Percentiles rank a stretch among this genome's conserved stretches.
These are phyloP conservation scores for Schrankia costaestrigalis DNA, from an alignment of 2,888 invertebrate genomes.

Conservation along the genomic window DNA sequence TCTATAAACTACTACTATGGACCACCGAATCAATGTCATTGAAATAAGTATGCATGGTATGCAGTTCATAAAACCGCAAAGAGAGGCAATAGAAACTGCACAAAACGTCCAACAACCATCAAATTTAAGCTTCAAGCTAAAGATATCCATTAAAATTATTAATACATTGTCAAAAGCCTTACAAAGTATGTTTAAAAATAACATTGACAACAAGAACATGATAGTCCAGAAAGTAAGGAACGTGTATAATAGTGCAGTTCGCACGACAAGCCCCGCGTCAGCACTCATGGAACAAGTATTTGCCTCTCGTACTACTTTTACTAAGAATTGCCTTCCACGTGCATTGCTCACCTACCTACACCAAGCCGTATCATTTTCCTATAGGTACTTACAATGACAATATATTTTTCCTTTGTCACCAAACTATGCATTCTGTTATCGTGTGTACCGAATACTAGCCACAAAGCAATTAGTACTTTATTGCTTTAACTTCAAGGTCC, in stretches of 20 bases:
- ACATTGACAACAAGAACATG: conserved; percentile 44
- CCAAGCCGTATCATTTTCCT: conserved; percentile 58
- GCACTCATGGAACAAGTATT: conserved; percentile 39
- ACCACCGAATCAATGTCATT: no score
- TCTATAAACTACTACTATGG: no score
- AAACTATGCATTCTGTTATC: conserved; percentile 38
- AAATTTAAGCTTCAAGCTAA: no score
- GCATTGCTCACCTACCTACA: conserved; percentile 33
- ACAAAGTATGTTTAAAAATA: no score
- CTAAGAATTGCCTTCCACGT: conserved; percentile 55
- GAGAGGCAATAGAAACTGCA: no score
- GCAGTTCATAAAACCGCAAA: no score
- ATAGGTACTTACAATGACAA: conserved; percentile 50
- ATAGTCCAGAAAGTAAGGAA: conserved; percentile 31
- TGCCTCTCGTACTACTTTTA: conserved; percentile 41
- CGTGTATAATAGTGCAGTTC: conserved; percentile 35
- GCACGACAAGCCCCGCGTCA: conserved; percentile 33
- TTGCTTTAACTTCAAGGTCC: conserved; percentile 12
- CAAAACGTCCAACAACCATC: no score
- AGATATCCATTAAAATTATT: no score
- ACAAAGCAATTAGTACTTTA: conserved; percentile 25
- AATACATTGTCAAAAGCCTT: no score
- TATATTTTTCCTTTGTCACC: conserved; percentile 47
- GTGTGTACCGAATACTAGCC: conserved; percentile 13
- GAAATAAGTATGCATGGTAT: no score